Percentiles rank a stretch among this genome's conserved stretches.
Evolutionary conservation across 30 jellyfish, hydroid and myxozoan genomes (phyloP).

Genomic region (Aurelia coerulea): DNA sequence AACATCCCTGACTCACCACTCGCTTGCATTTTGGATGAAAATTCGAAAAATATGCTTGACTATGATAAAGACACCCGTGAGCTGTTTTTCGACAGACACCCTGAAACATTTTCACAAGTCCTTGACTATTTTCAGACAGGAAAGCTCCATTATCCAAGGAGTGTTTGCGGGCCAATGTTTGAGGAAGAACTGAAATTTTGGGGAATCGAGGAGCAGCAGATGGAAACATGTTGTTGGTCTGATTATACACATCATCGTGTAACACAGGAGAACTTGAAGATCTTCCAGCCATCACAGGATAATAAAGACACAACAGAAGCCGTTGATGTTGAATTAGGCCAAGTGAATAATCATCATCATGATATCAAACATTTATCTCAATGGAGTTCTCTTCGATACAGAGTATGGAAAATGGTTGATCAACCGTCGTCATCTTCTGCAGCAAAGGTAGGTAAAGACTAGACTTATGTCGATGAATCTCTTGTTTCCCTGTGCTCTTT

Average conservation of each 20-base stretch:
- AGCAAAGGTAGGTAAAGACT: conserved; percentile 70
- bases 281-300: conserved; percentile 35
- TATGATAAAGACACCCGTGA: conserved; percentile 74
- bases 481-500: no score
- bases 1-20: conserved; percentile 97
- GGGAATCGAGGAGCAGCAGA: conserved; percentile 97
- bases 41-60: conserved; percentile 61
- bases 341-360: not conserved
- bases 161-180: conserved; percentile 94
- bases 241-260: conserved; percentile 87
- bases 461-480: not conserved
- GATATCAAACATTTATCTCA: not conserved
- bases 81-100: conserved; percentile 91
- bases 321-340: conserved; percentile 48
- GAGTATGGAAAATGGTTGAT: conserved; percentile 74
- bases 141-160: conserved; percentile 93
- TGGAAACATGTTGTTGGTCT: conserved; percentile 98
- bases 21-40: conserved; percentile 81
- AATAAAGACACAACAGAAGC: not conserved
- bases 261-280: conserved; percentile 75
- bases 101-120: conserved; percentile 84
- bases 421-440: conserved; percentile 89
- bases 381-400: conserved; percentile 51
- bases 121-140: conserved; percentile 95
- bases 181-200: conserved; percentile 91